phyloP scores from a whole-genome alignment of 2,113 vertebrate species.

The Trematomus loennbergii region DNA sequence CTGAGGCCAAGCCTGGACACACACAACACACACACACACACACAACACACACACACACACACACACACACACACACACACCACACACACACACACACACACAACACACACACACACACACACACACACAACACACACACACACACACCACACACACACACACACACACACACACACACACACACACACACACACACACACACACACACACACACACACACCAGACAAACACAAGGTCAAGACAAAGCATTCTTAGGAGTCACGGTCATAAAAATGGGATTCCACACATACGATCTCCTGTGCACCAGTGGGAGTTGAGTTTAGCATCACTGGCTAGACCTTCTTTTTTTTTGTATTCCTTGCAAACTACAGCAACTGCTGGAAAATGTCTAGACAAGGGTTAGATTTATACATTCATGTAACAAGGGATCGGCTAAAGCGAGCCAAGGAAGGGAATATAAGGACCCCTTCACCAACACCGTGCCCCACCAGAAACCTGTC shows the following conservation, averaged over 20 bases:
- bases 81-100: conserved; percentile 53
- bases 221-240: conserved; percentile 83
- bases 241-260: conserved; percentile 87
- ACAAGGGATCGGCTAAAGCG: conserved; percentile 92
- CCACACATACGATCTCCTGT: conserved; percentile 87
- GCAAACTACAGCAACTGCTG: conserved; percentile 87
- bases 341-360: conserved; percentile 86
- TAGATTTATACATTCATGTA: conserved; percentile 96
- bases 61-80: conserved; percentile 42
- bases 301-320: conserved; percentile 89
- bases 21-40: conserved; percentile 59
- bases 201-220: conserved; percentile 64
- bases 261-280: conserved; percentile 87
- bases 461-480: conserved; percentile 66
- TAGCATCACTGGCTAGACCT: conserved; percentile 89
- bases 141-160: conserved; percentile 41
- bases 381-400: conserved; percentile 95
- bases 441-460: conserved; percentile 91
- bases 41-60: conserved; percentile 63
- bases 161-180: conserved; percentile 24
- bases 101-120: conserved; percentile 58
- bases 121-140: conserved; percentile 37
- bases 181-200: conserved; percentile 48
- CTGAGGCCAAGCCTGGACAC: conserved; percentile 94
- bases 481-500: conserved; percentile 53